phyloP scores from a whole-genome alignment of 2,797 vertebrate genomes.

The Allobates femoralis region DNA sequence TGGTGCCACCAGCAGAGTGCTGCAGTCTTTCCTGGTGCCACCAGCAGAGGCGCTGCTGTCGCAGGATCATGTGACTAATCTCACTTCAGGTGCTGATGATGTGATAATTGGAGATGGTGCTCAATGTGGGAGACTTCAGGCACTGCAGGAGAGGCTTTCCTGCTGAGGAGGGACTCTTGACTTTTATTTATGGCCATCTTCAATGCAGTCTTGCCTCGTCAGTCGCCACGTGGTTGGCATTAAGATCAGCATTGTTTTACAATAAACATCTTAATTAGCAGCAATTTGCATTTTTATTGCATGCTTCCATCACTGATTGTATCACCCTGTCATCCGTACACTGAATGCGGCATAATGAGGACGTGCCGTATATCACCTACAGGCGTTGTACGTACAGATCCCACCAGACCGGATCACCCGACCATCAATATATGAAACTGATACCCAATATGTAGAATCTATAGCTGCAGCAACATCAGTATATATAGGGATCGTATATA shows the following conservation, averaged over 20 bases:
- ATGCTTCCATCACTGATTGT: constrained; percentile 54
- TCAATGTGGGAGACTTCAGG: not conserved
- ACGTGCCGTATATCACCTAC: not conserved
- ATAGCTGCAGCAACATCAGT: no score
- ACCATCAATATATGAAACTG: not conserved
- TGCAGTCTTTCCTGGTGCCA: not conserved
- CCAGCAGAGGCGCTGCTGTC: not conserved
- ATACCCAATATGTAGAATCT: no score
- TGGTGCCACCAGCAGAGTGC: not conserved
- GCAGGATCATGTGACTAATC: not conserved
- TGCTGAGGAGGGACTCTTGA: not conserved
- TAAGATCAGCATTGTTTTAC: constrained; percentile 49
- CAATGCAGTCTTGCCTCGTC: not conserved
- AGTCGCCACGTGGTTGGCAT: constrained; percentile 64
- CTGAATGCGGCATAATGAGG: not conserved
- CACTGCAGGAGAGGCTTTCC: not conserved
- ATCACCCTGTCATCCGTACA: constrained; percentile 5
- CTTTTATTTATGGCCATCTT: constrained; percentile 28
- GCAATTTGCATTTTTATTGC: constrained; percentile 65
- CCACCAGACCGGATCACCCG: not conserved
- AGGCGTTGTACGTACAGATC: not conserved
- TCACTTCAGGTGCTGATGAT: not conserved
- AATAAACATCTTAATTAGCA: constrained; percentile 48
- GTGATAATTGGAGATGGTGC: not conserved
- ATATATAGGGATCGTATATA: no score